These are phyloP conservation scores for Strongylocentrotus purpuratus DNA, from an alignment of 35 echinoderm and acorn worm genomes.

Conservation along the genomic window DNA sequence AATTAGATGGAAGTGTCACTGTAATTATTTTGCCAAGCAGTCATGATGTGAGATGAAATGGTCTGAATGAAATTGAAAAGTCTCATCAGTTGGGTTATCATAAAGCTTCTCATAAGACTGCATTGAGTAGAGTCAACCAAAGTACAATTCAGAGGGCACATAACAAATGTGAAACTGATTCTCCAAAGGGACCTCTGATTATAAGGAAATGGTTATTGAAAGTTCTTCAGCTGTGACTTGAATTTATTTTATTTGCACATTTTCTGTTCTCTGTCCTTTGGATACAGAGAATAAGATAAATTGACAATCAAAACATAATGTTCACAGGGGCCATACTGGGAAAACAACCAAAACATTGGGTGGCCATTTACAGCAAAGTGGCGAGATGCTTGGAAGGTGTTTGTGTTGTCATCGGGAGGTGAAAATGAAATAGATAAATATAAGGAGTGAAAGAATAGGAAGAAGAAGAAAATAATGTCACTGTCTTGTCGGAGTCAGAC, in stretches of 20 bases:
- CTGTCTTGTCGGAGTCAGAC: too few relatives aligned
- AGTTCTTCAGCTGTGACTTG: neutral
- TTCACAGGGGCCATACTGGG: neutral
- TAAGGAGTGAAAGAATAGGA: neutral
- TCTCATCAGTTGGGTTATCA: too few relatives aligned
- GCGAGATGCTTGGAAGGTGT: neutral
- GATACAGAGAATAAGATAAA: neutral
- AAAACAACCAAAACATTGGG: conserved; percentile 3
- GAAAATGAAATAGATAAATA: neutral
- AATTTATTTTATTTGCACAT: neutral
- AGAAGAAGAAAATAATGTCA: neutral
- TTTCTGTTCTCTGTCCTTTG: neutral
- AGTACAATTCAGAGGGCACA: neutral
- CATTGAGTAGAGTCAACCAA: neutral
- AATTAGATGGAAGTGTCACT: too few relatives aligned
- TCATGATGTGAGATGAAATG: too few relatives aligned
- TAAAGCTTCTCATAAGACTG: too few relatives aligned
- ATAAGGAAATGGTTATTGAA: neutral
- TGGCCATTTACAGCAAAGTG: neutral
- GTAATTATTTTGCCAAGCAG: too few relatives aligned
- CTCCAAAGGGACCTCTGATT: neutral
- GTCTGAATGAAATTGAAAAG: too few relatives aligned
- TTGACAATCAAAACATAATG: neutral
- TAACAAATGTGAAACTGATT: neutral
- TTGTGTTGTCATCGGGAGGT: neutral